Evolutionary conservation across 2,797 vertebrate genomes (phyloP).

Genomic region (Pseudomugil tenellus): DNA sequence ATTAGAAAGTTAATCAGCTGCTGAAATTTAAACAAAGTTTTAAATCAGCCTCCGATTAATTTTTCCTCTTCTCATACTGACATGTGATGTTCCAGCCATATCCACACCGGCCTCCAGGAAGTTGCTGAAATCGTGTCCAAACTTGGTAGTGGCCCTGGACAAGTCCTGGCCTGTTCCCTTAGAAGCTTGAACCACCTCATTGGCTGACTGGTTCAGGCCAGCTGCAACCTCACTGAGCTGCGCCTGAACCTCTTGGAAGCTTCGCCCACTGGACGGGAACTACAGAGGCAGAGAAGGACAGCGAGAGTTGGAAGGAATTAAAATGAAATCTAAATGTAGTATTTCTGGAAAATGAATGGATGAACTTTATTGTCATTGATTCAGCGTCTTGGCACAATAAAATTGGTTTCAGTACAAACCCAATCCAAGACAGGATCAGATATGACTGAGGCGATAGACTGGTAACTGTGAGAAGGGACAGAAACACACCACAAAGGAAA

Average conservation of each 20-base stretch:
- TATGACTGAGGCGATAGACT: too few species aligned
- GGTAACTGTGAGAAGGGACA: too few species aligned
- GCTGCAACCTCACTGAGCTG: slow-evolving; percentile 92
- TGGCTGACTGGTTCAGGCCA: slow-evolving; percentile 94
- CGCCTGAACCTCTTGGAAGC: slow-evolving; percentile 93
- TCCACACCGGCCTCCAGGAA: slow-evolving; percentile 96
- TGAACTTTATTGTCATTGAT: too few species aligned
- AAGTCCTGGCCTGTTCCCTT: slow-evolving; percentile 93
- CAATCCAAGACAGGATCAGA: too few species aligned
- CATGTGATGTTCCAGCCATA: slow-evolving; percentile 96
- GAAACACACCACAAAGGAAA: too few species aligned
- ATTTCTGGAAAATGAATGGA: too few species aligned
- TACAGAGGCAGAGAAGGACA: slow-evolving; percentile 53
- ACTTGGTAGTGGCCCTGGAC: slow-evolving; percentile 92
- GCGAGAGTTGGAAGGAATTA: not conserved
- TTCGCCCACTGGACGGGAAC: slow-evolving; percentile 92
- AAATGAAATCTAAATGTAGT: too few species aligned
- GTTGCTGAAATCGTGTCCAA: slow-evolving; percentile 93
- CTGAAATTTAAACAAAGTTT: too few species aligned
- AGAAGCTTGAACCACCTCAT: slow-evolving; percentile 94
- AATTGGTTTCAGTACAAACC: too few species aligned
- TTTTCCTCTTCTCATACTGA: slow-evolving; percentile 53
- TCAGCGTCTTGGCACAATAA: too few species aligned
- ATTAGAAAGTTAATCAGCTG: too few species aligned
- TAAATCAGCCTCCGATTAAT: too few species aligned